phyloP scores from a whole-genome alignment of 1,140 invertebrate genomes.

The Reticulitermes speratus region DNA sequence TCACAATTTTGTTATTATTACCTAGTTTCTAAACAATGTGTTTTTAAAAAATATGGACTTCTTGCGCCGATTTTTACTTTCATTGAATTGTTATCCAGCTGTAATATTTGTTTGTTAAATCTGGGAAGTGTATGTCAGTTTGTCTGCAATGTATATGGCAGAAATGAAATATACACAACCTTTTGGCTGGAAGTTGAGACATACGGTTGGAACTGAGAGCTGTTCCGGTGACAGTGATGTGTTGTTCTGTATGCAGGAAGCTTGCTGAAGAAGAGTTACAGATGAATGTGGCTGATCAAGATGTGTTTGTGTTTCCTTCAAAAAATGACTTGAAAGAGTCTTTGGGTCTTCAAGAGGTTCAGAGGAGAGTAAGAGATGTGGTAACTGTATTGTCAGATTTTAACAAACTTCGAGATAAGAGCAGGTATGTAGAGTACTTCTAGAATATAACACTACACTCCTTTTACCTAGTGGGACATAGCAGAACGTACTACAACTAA shows the following conservation, averaged over 20 bases:
- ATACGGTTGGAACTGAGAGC: no score
- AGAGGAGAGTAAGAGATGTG: slow-evolving; percentile 89
- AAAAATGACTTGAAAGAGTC: slow-evolving; percentile 70
- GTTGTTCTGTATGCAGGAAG: slow-evolving; percentile 51
- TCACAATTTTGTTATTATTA: no score
- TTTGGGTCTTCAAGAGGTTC: slow-evolving; percentile 77
- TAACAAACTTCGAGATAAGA: slow-evolving; percentile 71
- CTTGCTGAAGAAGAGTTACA: slow-evolving; percentile 75
- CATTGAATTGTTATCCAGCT: no score
- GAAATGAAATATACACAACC: no score
- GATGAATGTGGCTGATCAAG: slow-evolving; percentile 70
- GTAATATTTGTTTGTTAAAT: no score
- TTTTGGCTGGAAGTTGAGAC: no score
- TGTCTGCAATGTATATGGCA: no score
- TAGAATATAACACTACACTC: background rate
- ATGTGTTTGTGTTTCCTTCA: slow-evolving; percentile 73
- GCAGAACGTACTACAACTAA: background rate
- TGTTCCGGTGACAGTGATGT: no score
- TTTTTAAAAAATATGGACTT: no score
- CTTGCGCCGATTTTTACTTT: no score
- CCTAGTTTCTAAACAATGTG: no score
- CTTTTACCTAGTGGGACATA: background rate
- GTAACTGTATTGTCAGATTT: slow-evolving; percentile 88
- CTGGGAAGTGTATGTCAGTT: no score
- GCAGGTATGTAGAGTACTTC: slow-evolving; percentile 49